These are phyloP conservation scores for Myxocyprinus asiaticus DNA, from an alignment of 2,113 vertebrate genomes.

Conservation along the genomic window DNA sequence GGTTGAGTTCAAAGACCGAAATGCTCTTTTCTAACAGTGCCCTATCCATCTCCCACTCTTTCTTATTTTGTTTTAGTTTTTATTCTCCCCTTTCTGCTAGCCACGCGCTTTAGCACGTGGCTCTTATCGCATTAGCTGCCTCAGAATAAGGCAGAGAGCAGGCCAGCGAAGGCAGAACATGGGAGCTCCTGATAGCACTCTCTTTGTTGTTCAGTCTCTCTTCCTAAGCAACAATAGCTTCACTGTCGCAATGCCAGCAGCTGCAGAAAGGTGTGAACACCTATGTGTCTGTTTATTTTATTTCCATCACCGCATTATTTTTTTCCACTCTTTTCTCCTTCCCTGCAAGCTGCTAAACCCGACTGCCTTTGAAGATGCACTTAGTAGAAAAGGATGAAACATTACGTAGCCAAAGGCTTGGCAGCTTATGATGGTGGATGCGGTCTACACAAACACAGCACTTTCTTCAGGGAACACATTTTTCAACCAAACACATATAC, in stretches of 20 bases:
- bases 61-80: constrained; percentile 4
- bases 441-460: constrained; percentile 30
- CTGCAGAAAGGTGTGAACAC: constrained; percentile 39
- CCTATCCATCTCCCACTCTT: constrained; percentile 13
- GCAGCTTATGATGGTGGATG: constrained; percentile 45
- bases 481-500: constrained; percentile 27
- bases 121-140: constrained; percentile 51
- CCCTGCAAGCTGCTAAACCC: constrained; percentile 42
- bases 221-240: constrained; percentile 52
- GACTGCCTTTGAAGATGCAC: constrained; percentile 54
- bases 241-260: constrained; percentile 27
- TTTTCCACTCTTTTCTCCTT: constrained; percentile 37
- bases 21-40: constrained; percentile 22
- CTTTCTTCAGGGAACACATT: constrained; percentile 37
- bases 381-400: constrained; percentile 57
- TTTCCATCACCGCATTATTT: constrained; percentile 37
- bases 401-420: constrained; percentile 50
- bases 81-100: constrained; percentile 4
- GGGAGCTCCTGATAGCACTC: constrained; percentile 50
- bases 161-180: constrained; percentile 47
- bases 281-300: constrained; percentile 38
- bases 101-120: constrained; percentile 23
- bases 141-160: constrained; percentile 26
- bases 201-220: constrained; percentile 52
- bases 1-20: constrained; percentile 22